These are phyloP conservation scores for Danionella cerebrum DNA, from an alignment of 2,113 vertebrate species.

Conservation along the genomic window DNA sequence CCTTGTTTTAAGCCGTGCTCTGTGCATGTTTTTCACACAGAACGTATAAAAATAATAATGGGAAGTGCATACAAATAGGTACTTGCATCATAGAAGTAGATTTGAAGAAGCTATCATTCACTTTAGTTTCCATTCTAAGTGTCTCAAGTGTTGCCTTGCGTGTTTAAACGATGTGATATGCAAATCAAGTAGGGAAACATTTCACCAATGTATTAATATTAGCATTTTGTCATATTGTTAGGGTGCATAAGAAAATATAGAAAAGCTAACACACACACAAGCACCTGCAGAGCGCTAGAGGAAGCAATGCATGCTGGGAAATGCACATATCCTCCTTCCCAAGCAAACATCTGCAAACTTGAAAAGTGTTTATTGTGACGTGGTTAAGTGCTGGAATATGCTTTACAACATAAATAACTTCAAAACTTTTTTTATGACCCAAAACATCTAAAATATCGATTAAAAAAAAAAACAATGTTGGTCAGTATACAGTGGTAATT, in stretches of 20 bases:
- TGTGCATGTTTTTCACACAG: too few species aligned
- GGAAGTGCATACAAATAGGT: too few species aligned
- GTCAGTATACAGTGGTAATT: too few species aligned
- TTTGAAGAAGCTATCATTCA: slow-evolving; percentile 43
- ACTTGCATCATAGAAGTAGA: neutral
- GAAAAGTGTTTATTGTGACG: neutral
- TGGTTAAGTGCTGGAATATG: neutral
- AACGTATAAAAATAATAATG: too few species aligned
- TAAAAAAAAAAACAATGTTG: too few species aligned
- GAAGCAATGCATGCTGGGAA: slow-evolving; percentile 30
- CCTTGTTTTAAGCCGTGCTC: too few species aligned
- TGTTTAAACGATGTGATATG: slow-evolving; percentile 1
- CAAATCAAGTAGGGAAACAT: too few species aligned
- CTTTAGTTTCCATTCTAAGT: slow-evolving; percentile 36
- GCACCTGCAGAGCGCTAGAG: slow-evolving; percentile 36
- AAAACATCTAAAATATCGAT: too few species aligned
- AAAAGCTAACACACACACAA: neutral
- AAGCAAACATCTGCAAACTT: slow-evolving; percentile 18
- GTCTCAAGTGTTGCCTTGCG: slow-evolving; percentile 18
- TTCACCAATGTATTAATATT: too few species aligned
- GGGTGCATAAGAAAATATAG: too few species aligned
- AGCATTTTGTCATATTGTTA: too few species aligned
- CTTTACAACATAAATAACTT: neutral
- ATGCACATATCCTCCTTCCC: slow-evolving; percentile 29
- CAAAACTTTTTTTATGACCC: too few species aligned